Evolutionary conservation across 2,113 vertebrate genomes (phyloP).

Genomic region (Rattus norvegicus): DNA sequence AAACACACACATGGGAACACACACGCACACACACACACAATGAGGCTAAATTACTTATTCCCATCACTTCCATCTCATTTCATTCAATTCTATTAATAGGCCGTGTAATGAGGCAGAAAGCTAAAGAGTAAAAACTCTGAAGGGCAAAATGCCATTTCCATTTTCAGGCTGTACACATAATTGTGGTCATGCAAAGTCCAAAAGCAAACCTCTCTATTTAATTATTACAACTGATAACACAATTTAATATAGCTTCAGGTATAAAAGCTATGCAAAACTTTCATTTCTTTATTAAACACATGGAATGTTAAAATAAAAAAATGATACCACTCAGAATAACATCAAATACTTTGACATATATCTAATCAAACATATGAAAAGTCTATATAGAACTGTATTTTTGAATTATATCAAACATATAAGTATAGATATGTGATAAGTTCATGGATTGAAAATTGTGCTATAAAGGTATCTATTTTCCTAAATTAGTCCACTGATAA

Average conservation of each 20-base stretch:
- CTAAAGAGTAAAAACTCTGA: background rate
- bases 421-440: background rate
- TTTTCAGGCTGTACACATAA: background rate
- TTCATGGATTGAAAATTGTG: background rate
- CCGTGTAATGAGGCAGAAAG: background rate
- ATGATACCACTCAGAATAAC: background rate
- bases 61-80: conserved; percentile 22
- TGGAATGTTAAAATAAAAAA: background rate
- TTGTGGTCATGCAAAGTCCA: background rate
- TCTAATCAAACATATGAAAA: conserved; percentile 2
- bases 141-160: background rate
- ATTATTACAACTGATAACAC: conserved; percentile 9
- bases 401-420: background rate
- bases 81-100: background rate
- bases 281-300: background rate
- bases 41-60: background rate
- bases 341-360: background rate
- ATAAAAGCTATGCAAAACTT: background rate
- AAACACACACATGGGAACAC: background rate
- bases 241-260: background rate
- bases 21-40: background rate
- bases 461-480: background rate
- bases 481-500: background rate
- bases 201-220: conserved; percentile 32
- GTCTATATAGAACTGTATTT: background rate